These are phyloP conservation scores for Zonitis immaculata DNA, from an alignment of 2,888 invertebrate species.

Conservation along the genomic window DNA sequence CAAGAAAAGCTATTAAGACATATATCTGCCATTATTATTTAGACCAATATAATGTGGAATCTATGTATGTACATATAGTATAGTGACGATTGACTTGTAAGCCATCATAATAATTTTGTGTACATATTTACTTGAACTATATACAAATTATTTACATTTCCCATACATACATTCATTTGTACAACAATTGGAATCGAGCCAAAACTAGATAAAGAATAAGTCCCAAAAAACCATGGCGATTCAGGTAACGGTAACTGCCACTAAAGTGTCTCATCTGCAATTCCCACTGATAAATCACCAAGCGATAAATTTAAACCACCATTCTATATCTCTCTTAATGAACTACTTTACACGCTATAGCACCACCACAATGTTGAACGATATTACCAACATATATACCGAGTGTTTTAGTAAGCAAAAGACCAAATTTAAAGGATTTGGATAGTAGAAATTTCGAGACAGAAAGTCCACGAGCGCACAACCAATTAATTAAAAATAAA, in stretches of 20 bases:
- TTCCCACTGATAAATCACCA: conserved; percentile 45
- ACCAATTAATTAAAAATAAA: no score
- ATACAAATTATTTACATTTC: no score
- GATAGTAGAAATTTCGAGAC: no score
- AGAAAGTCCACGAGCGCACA: no score
- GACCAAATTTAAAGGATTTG: no score
- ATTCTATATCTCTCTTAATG: conserved; percentile 38
- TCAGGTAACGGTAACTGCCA: conserved; percentile 45
- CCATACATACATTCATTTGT: not conserved
- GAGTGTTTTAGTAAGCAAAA: no score
- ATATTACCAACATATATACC: not conserved
- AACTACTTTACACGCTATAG: conserved; percentile 37
- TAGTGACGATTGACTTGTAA: conserved; percentile 17
- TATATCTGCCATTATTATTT: not conserved
- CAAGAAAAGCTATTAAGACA: conserved; percentile 16
- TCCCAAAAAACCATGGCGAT: conserved; percentile 37
- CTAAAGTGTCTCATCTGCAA: conserved; percentile 48
- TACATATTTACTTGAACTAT: no score
- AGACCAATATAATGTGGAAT: no score
- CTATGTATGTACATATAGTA: not conserved
- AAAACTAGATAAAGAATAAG: conserved; percentile 40
- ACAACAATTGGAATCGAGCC: conserved; percentile 35
- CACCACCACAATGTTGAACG: not conserved
- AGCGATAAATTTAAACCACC: conserved; percentile 39
- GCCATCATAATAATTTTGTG: no score